These are phyloP conservation scores for Carposina sasakii DNA, from an alignment of 1,140 invertebrate genomes.

Conservation along the genomic window DNA sequence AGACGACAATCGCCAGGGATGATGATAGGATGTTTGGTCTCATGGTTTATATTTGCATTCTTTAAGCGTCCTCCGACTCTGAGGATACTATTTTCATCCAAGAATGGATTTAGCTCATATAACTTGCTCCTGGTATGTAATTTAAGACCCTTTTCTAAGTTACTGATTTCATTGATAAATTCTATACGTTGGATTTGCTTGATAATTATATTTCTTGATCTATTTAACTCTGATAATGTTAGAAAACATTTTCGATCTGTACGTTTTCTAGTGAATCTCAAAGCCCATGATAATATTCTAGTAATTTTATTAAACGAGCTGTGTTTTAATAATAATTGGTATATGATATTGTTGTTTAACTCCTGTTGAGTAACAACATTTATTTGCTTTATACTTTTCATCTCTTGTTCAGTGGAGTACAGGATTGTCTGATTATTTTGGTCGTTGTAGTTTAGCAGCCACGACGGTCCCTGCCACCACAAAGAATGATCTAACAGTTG, in stretches of 20 bases:
- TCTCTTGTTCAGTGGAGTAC: constrained; percentile 16
- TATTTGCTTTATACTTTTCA: constrained; percentile 11
- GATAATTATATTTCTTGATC: not conserved
- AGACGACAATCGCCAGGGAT: not conserved
- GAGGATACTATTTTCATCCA: not conserved
- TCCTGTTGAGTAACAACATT: not conserved
- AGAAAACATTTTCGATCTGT: not conserved
- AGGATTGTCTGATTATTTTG: not conserved
- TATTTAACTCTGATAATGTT: not conserved
- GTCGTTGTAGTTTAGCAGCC: not conserved
- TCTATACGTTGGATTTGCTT: not conserved
- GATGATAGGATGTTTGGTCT: not conserved
- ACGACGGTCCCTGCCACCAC: constrained; percentile 17
- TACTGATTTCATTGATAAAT: not conserved
- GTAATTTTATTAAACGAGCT: constrained; percentile 5
- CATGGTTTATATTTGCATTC: not conserved
- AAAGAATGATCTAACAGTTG: too few species aligned
- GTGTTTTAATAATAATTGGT: constrained; percentile 14
- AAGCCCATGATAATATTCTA: not conserved
- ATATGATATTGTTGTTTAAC: constrained; percentile 8
- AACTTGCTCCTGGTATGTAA: not conserved
- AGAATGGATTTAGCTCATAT: not conserved
- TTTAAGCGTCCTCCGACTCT: not conserved
- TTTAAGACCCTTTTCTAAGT: not conserved
- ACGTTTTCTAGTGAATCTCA: not conserved